A percentile compares a stretch with the other conserved stretches of the same genome.
These are phyloP conservation scores for Pipistrellus kuhlii DNA, from an alignment of 2,797 vertebrate species.

Conservation along the genomic window DNA sequence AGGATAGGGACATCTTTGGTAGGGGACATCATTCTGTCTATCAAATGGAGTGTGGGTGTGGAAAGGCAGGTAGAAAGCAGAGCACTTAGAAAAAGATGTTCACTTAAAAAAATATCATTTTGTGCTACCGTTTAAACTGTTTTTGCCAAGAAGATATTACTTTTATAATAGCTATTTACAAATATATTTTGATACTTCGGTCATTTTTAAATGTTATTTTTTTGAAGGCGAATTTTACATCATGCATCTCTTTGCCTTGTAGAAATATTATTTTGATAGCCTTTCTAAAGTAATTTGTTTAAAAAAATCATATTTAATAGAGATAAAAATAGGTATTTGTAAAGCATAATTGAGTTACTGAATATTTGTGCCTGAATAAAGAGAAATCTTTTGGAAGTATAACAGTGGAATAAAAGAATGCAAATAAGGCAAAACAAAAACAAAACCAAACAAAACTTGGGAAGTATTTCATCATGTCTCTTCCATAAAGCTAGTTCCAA, in stretches of 20 bases:
- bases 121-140: neutral
- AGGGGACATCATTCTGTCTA: neutral
- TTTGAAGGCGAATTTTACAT: conserved; percentile 23
- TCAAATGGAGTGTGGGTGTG: neutral
- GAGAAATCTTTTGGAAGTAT: neutral
- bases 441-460: neutral
- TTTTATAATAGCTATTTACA: neutral
- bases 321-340: neutral
- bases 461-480: conserved; percentile 10
- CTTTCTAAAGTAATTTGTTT: conserved; percentile 1
- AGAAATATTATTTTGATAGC: conserved; percentile 14
- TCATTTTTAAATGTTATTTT: neutral
- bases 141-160: neutral
- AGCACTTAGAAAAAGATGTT: neutral
- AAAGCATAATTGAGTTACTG: neutral
- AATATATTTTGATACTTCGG: neutral
- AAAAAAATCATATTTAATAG: neutral
- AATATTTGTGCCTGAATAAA: neutral
- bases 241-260: neutral
- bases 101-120: neutral
- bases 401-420: neutral
- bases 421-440: neutral
- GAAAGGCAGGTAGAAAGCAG: neutral
- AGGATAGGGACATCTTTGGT: neutral
- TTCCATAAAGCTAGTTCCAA: neutral